Evolutionary conservation across 2,888 invertebrate genomes (phyloP).

Genomic region (Agrypnus murinus): DNA sequence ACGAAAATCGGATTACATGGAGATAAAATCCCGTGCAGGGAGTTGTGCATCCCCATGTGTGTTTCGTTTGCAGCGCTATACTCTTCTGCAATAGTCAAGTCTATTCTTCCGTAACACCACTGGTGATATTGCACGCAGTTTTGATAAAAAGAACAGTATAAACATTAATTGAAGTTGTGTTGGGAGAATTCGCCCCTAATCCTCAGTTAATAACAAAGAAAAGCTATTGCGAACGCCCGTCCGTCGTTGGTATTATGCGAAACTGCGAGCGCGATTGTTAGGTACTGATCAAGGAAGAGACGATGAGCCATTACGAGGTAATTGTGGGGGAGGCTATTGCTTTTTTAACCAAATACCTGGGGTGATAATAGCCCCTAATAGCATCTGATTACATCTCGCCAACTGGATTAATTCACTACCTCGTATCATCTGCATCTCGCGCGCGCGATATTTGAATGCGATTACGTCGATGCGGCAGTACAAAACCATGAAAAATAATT

Average conservation of each 20-base stretch:
- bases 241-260: conserved; percentile 57
- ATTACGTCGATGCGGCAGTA: conserved; percentile 42
- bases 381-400: conserved; percentile 65
- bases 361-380: conserved; percentile 68
- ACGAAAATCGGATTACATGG: conserved; percentile 55
- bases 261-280: conserved; percentile 67
- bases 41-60: conserved; percentile 43
- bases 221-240: conserved; percentile 52
- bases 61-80: conserved; percentile 13
- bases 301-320: conserved; percentile 69
- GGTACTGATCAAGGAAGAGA: conserved; percentile 70
- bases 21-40: conserved; percentile 50
- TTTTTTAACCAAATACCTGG: conserved; percentile 72
- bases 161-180: conserved; percentile 60
- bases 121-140: conserved; percentile 47
- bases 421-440: conserved; percentile 46
- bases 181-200: conserved; percentile 56
- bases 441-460: conserved; percentile 46
- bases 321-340: conserved; percentile 71
- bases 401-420: conserved; percentile 68
- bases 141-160: conserved; percentile 55
- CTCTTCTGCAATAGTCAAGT: conserved; percentile 9
- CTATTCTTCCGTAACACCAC: conserved; percentile 14
- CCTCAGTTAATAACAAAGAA: conserved; percentile 60
- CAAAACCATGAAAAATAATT: conserved; percentile 36